Percentiles rank a stretch among this genome's conserved stretches.
Evolutionary conservation across 2,113 vertebrate genomes (phyloP).

Genomic region (Marmota monax): DNA sequence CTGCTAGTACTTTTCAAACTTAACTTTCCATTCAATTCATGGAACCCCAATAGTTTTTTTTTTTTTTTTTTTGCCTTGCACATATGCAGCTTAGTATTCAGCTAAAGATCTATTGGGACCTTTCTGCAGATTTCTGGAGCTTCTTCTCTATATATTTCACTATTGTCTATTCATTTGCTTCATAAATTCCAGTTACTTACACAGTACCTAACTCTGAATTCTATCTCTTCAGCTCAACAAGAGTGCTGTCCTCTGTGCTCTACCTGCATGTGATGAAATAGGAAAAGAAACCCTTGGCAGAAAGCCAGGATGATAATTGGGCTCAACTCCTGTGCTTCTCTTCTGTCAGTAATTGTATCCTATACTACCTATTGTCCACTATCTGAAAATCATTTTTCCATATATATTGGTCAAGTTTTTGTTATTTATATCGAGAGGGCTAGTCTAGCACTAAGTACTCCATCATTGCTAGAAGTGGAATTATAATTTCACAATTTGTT

Average conservation of each 20-base stretch:
- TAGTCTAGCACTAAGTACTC: background rate
- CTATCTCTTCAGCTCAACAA: background rate
- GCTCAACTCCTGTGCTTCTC: background rate
- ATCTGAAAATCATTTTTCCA: background rate
- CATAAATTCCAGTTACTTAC: background rate
- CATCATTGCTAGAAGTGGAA: background rate
- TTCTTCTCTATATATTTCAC: background rate
- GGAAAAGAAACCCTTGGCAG: background rate
- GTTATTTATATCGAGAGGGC: background rate
- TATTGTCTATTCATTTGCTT: background rate
- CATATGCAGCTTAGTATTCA: background rate
- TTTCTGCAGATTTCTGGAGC: conserved; percentile 20
- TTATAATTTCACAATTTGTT: background rate
- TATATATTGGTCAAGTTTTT: background rate
- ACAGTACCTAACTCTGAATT: background rate
- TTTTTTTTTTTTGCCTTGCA: background rate
- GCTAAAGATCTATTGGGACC: background rate
- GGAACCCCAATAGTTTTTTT: background rate
- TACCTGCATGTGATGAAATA: background rate
- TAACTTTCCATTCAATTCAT: background rate
- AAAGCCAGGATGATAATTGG: background rate
- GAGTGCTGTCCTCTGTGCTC: background rate
- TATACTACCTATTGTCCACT: background rate
- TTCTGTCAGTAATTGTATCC: background rate
- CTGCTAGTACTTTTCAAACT: background rate